Base-by-base conservation (phyloP, 2,797 vertebrate species). In the Falco concolor region DNA sequence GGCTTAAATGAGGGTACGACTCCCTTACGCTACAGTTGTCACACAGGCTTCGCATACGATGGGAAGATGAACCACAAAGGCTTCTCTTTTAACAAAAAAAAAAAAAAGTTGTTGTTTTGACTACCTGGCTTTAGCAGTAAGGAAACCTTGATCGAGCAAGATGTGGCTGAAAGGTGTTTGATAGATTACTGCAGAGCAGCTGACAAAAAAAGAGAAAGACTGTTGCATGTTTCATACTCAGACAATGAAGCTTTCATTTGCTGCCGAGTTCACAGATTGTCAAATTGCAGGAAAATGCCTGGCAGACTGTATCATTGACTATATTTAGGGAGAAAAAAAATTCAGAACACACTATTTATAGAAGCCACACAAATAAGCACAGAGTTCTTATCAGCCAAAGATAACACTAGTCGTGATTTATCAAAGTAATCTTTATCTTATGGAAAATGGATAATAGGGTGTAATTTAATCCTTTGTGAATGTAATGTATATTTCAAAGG, bases 271-370 rank as follows among this genome's bases (percentile, higher is more conserved):
- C 93, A 84, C 91, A 97, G 96, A 97, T 96, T 96, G 80, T 97
- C 83, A 97, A 94, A 98, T 97, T 98, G 95, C 84, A 95, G 95
- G 92, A 95, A 97, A 97, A 95, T 94, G 92, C 97, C 94, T 94
- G 86, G 92, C 96, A 94, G 88, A 89, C 85, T 92, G 79, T 92
- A 97, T 97, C 87, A 52, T 34, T 77, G 88, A 92, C 94, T 98
- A 92, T 98, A 96, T 97, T 97, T 97, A 97, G 92, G 78, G 84
- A 54, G 77, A 32, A 82, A 74, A 82, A 84, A 93, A 64, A 91
- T 53, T 95, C 84, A 91, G 92, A 90, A 56, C 68, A 20, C 16
- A 9, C 95, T 98, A 97, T 97, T 98, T 97, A 97, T 97, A 98
- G 95, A 93, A 95, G 44, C 77, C 76, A 76, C 78, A 86, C 95